Evolutionary conservation across 2,113 vertebrate genomes (phyloP).

Genomic region (Ivindomyrus marchei): DNA sequence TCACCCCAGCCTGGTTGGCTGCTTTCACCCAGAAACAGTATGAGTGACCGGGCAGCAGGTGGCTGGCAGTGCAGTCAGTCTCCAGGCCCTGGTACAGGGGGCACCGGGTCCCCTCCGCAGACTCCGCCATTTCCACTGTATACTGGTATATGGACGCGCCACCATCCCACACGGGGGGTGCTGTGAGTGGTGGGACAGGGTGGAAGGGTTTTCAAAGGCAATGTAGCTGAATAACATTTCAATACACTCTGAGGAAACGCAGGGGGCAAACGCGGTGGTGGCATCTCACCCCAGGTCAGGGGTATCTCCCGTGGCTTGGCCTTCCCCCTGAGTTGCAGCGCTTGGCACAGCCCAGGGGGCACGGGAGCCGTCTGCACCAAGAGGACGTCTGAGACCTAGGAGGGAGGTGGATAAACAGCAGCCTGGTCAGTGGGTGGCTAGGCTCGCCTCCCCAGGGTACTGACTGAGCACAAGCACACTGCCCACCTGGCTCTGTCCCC

Average conservation of each 20-base stretch:
- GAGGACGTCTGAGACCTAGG: constrained; percentile 57
- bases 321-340: constrained; percentile 45
- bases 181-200: constrained; percentile 32
- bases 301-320: constrained; percentile 54
- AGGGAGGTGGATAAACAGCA: not conserved
- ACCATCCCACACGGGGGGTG: constrained; percentile 45
- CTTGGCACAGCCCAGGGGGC: constrained; percentile 51
- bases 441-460: not conserved
- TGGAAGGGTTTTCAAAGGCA: not conserved
- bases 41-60: constrained; percentile 52
- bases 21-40: constrained; percentile 64
- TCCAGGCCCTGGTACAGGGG: constrained; percentile 50
- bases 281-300: constrained; percentile 60
- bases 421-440: not conserved
- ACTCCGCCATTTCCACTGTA: constrained; percentile 50
- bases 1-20: constrained; percentile 56
- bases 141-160: constrained; percentile 51
- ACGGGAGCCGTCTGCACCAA: constrained; percentile 56
- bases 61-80: constrained; percentile 43
- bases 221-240: not conserved
- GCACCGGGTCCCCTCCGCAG: constrained; percentile 37
- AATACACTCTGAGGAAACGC: not conserved
- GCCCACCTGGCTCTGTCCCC: constrained; percentile 64
- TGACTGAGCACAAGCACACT: constrained; percentile 16
- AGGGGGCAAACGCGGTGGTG: not conserved